Base-by-base conservation (phyloP, 2,797 vertebrate species). In the Chaetodon trifasciatus region DNA sequence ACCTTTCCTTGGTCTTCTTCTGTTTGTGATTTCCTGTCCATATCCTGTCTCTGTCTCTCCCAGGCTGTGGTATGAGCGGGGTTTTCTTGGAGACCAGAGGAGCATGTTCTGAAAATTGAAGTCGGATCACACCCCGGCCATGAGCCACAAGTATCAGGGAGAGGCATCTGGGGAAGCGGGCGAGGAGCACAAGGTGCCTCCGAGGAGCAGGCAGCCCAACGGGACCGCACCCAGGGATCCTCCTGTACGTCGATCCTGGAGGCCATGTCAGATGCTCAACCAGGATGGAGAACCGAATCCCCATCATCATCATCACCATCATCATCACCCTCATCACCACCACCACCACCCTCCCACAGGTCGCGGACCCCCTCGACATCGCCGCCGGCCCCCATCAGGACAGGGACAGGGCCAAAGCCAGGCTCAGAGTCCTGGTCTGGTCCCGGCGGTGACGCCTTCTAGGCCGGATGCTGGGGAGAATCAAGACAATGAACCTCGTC, bases 211-310 rank as follows among this genome's bases (percentile, higher is more conserved):
- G 68, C 88, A 89, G 73, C 49, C 80, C 53, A 91, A 92, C 1
- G 93, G 87, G 24, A 74, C 74, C 3, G 6, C 83, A 0, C 76
- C 64, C 0, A 82, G 78, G 1, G 93, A 94, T 35, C 79, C 92
- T 7, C 61, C 92, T 17, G 68, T 82, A 21, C 83, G 94, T 50
- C 91, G 92, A 56, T 93, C 93, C 69, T 95, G 94, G 95, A 94
- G 95, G 75, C 95, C 95, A 1, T 96, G 95, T 60, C 95, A 96
- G 85, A 93, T 95, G 86, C 89, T 91, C 70, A 93, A 88, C 85
- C 94, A 92, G 52, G 95, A 96, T 3, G 92, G 92, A 46, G 92
- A 93, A 76, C 74, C 68, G 40, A 88, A 89, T 73, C 89, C 89
- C 52, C 88, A 84, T 56, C 92, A 93, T 61, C 90, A 92, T 16